These are phyloP conservation scores for Neodontobutis hainanensis DNA, from an alignment of 2,113 vertebrate species.

Conservation along the genomic window DNA sequence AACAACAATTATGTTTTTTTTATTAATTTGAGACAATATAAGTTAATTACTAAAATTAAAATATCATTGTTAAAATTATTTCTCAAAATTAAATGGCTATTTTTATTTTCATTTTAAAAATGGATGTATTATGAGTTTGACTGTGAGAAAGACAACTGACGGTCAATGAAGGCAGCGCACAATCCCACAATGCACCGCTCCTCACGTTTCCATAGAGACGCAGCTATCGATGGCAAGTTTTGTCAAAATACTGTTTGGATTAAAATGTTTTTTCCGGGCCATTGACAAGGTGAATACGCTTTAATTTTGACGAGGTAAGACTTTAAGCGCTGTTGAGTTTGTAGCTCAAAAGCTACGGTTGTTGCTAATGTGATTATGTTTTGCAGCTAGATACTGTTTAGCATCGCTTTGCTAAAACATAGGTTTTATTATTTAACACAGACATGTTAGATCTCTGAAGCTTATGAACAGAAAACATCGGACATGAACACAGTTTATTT, in stretches of 20 bases:
- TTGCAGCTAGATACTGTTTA: constrained; percentile 6
- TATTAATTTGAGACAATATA: no score
- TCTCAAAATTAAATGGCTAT: no score
- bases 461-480: no score
- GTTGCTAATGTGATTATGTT: background rate
- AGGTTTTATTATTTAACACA: background rate
- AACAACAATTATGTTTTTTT: no score
- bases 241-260: constrained; percentile 3
- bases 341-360: background rate
- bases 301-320: background rate
- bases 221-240: background rate
- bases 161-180: accelerated
- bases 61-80: no score
- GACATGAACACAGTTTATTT: no score
- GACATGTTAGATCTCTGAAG: no score
- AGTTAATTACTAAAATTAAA: no score
- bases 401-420: constrained; percentile 19
- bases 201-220: constrained; percentile 75
- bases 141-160: accelerated
- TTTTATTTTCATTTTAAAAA: no score
- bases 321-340: background rate
- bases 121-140: no score
- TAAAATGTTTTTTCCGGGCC: background rate
- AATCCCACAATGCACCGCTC: constrained; percentile 57
- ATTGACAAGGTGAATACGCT: constrained; percentile 9